phyloP scores from a whole-genome alignment of 2,888 invertebrate species.

The Odontocerum albicorne region DNA sequence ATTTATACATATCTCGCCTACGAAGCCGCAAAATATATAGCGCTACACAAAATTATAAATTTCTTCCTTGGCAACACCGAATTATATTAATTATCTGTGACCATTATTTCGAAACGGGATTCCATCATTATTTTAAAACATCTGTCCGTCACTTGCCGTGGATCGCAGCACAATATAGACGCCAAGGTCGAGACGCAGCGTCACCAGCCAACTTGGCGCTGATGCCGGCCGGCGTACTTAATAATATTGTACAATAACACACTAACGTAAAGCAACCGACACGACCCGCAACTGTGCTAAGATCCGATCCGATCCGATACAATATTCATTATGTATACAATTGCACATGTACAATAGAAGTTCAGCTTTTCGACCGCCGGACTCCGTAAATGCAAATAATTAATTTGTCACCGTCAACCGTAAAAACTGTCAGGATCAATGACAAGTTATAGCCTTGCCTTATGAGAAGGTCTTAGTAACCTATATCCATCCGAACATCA shows the following conservation, averaged over 20 bases:
- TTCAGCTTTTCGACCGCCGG: too few relatives aligned
- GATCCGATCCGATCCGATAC: slow-evolving; percentile 3
- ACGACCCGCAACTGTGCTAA: not conserved
- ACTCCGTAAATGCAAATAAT: too few relatives aligned
- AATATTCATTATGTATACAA: not conserved
- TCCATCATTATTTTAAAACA: slow-evolving; percentile 22
- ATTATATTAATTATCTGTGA: too few relatives aligned
- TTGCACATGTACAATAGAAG: slow-evolving; percentile 2
- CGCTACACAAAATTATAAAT: too few relatives aligned
- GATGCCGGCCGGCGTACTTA: slow-evolving; percentile 15
- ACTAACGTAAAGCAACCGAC: not conserved
- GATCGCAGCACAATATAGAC: slow-evolving; percentile 18
- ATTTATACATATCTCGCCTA: too few relatives aligned
- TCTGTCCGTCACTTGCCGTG: slow-evolving; percentile 18
- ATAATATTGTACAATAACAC: slow-evolving; percentile 13
- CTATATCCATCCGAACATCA: too few relatives aligned
- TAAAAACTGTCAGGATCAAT: too few relatives aligned
- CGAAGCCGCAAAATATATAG: too few relatives aligned
- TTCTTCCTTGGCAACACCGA: slow-evolving; percentile 12
- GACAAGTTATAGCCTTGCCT: too few relatives aligned
- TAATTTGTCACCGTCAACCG: too few relatives aligned
- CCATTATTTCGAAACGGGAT: slow-evolving; percentile 17
- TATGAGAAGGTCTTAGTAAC: too few relatives aligned
- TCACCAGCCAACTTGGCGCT: slow-evolving; percentile 20
- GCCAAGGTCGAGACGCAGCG: slow-evolving; percentile 20